phyloP scores from a whole-genome alignment of 2,888 invertebrate species.

The Eutolmus rufibarbis region DNA sequence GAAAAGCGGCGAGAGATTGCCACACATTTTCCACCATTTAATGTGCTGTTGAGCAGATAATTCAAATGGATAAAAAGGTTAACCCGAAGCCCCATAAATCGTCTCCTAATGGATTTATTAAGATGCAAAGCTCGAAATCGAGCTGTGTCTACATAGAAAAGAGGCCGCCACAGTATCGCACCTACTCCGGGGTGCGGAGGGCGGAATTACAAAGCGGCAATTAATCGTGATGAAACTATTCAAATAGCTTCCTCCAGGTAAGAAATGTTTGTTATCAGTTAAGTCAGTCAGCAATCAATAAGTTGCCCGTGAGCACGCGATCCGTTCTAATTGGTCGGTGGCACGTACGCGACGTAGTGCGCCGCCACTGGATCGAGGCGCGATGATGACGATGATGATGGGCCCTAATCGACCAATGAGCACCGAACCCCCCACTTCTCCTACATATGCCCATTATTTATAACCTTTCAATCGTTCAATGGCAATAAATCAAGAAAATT shows the following conservation, averaged over 20 bases:
- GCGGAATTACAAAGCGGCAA: neutral
- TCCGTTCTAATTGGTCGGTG: constrained; percentile 28
- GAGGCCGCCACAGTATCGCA: neutral
- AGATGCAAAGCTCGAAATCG: constrained; percentile 19
- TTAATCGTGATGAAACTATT: constrained; percentile 32
- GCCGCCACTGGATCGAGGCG: neutral
- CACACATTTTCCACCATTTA: constrained; percentile 14
- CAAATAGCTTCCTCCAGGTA: constrained; percentile 22
- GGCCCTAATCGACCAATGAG: neutral
- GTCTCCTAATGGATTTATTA: constrained; percentile 32
- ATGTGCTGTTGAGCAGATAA: constrained; percentile 20
- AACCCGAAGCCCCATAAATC: constrained; percentile 8
- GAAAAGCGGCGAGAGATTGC: neutral
- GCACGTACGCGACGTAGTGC: neutral
- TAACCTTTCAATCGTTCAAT: neutral
- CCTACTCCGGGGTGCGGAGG: neutral
- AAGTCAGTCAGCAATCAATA: constrained; percentile 33
- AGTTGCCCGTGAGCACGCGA: constrained; percentile 29
- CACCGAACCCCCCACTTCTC: neutral
- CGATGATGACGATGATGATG: neutral
- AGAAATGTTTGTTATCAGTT: constrained; percentile 32
- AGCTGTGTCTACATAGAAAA: neutral
- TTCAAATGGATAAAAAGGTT: neutral
- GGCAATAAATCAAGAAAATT: constrained; percentile 8
- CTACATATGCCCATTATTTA: neutral